Evolutionary conservation across 2,888 invertebrate genomes (phyloP).

Genomic region (Hylaea fasciaria): DNA sequence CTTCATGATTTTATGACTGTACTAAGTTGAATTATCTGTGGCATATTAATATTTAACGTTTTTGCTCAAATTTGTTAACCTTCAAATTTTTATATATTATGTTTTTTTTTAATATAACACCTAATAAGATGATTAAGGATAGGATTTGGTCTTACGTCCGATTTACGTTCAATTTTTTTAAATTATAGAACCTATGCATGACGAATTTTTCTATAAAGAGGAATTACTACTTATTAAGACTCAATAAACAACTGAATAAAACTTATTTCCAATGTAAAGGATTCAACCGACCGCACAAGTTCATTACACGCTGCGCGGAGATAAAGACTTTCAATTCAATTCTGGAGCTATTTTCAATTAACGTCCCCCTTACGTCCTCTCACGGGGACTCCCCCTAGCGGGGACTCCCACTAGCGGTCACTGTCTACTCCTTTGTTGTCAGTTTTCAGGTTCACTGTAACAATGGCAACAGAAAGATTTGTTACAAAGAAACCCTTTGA

Average conservation of each 20-base stretch:
- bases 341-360: constrained; percentile 63
- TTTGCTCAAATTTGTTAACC: too few relatives aligned
- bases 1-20: background rate
- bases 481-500: too few relatives aligned
- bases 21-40: background rate
- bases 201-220: background rate
- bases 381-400: too few relatives aligned
- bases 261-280: background rate
- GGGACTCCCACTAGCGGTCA: constrained; percentile 14
- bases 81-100: too few relatives aligned
- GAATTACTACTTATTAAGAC: background rate
- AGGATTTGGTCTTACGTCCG: too few relatives aligned
- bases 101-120: too few relatives aligned
- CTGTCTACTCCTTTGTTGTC: constrained; percentile 30
- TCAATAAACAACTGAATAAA: too few relatives aligned
- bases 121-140: too few relatives aligned
- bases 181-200: too few relatives aligned
- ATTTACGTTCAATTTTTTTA: too few relatives aligned
- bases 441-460: constrained; percentile 11
- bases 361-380: constrained; percentile 39
- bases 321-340: constrained; percentile 47
- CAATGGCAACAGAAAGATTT: too few relatives aligned
- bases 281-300: constrained; percentile 16
- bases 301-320: constrained; percentile 34
- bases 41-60: too few relatives aligned